Percentiles rank a stretch among this genome's conserved stretches.
Evolutionary conservation across 2,113 vertebrate genomes (phyloP).

Genomic region (Arothron firmamentum): DNA sequence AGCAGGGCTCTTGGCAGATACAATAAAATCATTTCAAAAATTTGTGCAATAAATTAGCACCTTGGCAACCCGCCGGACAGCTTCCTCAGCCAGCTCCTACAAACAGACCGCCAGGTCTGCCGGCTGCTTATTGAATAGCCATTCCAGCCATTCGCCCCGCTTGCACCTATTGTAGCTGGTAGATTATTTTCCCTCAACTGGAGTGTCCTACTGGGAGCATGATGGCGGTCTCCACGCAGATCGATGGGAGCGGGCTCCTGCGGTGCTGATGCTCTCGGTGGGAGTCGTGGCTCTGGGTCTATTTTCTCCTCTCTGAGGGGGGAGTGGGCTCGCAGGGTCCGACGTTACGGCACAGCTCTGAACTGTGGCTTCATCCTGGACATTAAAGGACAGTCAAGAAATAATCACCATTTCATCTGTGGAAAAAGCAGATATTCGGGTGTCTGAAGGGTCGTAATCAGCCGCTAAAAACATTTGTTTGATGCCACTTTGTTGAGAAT

Average conservation of each 20-base stretch:
- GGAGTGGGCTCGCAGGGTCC: conserved; percentile 26
- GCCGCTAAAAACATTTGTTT: not conserved
- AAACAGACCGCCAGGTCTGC: conserved; percentile 14
- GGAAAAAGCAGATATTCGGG: not conserved
- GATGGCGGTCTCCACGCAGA: conserved; percentile 53
- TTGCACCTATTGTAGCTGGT: conserved; percentile 40
- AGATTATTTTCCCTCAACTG: conserved; percentile 57
- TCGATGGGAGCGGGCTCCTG: conserved; percentile 60
- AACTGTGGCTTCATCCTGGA: conserved; percentile 3
- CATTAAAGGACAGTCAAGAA: conserved; percentile 5
- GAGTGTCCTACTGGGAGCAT: conserved; percentile 43
- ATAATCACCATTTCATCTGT: not conserved
- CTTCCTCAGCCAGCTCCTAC: conserved; percentile 1
- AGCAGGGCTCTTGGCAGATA: no score
- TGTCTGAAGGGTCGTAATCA: not conserved
- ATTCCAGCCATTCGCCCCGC: conserved; percentile 30
- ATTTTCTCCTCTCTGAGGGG: conserved; percentile 40
- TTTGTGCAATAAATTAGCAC: conserved; percentile 21
- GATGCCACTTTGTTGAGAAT: not conserved
- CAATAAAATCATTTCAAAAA: conserved; percentile 20
- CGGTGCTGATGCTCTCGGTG: conserved; percentile 46
- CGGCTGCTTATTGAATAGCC: conserved; percentile 44
- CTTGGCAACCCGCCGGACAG: conserved; percentile 12
- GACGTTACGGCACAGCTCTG: conserved; percentile 2
- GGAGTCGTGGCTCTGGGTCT: conserved; percentile 39